These are phyloP conservation scores for Nephrocerus scutellatus DNA, from an alignment of 2,888 invertebrate species.

Conservation along the genomic window DNA sequence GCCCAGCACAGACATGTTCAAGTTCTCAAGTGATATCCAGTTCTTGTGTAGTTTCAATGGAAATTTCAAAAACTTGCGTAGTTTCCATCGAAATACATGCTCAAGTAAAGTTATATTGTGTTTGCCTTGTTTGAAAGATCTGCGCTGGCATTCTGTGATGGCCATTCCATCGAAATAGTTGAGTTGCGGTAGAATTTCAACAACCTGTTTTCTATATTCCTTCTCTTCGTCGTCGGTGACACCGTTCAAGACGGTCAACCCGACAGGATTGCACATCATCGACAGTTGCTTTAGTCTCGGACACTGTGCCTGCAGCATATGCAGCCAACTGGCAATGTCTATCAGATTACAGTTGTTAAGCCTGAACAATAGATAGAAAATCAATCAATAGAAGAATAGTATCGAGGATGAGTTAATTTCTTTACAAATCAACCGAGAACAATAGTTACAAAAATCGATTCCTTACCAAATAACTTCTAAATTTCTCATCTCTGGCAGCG, in stretches of 20 bases:
- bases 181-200: slow-evolving; percentile 24
- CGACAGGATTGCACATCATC: slow-evolving; percentile 68
- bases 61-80: slow-evolving; percentile 15
- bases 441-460: no score
- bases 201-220: slow-evolving; percentile 24
- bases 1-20: slow-evolving; percentile 6
- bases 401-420: neutral
- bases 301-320: slow-evolving; percentile 58
- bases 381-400: neutral
- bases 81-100: slow-evolving; percentile 16
- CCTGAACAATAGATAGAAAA: slow-evolving; percentile 38
- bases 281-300: slow-evolving; percentile 67
- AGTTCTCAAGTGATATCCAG: slow-evolving; percentile 16
- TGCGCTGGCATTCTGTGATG: slow-evolving; percentile 14
- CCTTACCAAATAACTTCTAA: slow-evolving; percentile 64
- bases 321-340: slow-evolving; percentile 61
- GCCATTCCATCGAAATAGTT: slow-evolving; percentile 26
- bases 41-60: slow-evolving; percentile 15
- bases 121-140: slow-evolving; percentile 1
- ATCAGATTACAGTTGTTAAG: slow-evolving; percentile 57
- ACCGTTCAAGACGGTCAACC: slow-evolving; percentile 64
- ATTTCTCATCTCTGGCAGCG: slow-evolving; percentile 61
- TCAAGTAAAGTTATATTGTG: slow-evolving; percentile 13
- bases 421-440: no score
- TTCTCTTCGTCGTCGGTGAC: slow-evolving; percentile 47